Evolutionary conservation across 37 sponge, comb jelly and placozoan species (phyloP).

Genomic region (Chondrilla cf. caribensis): DNA sequence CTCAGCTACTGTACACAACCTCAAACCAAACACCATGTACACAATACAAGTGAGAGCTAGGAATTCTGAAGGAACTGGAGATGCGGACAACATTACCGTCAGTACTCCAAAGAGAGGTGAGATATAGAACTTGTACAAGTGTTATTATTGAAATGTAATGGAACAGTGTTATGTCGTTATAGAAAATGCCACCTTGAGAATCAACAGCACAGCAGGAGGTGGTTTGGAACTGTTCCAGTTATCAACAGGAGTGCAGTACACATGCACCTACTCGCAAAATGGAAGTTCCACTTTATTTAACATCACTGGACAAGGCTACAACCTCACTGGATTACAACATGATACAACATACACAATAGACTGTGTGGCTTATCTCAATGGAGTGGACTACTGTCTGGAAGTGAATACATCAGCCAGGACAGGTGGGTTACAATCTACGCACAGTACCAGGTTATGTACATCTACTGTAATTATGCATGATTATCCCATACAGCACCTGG

Average conservation of each 20-base stretch:
- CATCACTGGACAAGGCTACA: not conserved
- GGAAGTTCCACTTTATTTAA: too few relatives aligned
- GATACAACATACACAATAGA: slow-evolving; percentile 3
- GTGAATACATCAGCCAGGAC: not conserved
- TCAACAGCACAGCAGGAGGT: too few relatives aligned
- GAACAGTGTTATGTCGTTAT: not conserved
- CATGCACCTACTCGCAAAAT: too few relatives aligned
- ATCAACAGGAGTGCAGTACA: too few relatives aligned
- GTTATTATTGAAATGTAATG: too few relatives aligned
- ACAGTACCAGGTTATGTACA: not conserved
- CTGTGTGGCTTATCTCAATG: not conserved
- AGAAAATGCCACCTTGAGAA: too few relatives aligned
- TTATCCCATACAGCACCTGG: not conserved
- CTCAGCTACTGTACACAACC: not conserved
- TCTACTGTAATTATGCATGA: too few relatives aligned
- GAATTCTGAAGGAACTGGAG: not conserved
- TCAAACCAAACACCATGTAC: not conserved
- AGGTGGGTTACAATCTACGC: not conserved
- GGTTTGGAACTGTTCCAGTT: too few relatives aligned
- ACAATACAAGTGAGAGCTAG: not conserved
- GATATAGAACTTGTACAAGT: too few relatives aligned
- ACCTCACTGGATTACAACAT: not conserved
- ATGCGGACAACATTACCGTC: not conserved
- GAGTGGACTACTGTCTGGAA: slow-evolving; percentile 2
- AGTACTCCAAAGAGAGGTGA: too few relatives aligned